Base-by-base conservation (phyloP, 2,113 vertebrate species). In the Sinocyclocheilus rhinocerous region DNA sequence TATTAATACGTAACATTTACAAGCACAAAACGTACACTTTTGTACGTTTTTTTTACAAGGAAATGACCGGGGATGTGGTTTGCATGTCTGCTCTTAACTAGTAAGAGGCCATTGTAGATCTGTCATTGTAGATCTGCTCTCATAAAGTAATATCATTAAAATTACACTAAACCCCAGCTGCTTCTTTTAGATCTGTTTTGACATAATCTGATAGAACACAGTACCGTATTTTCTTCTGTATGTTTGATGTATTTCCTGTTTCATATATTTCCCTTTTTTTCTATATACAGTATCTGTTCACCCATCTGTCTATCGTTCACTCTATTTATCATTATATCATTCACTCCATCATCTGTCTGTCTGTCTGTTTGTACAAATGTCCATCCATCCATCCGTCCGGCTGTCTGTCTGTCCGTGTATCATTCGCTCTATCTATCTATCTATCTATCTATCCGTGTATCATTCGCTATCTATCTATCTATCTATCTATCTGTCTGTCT, bases 121-220 rank as follows among this genome's bases (percentile, higher is more conserved):
- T 82, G 61, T 82, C 63, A 67, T 22, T 82, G 39, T 33, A 33
- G 18, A 52, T 82, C 45, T 70, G 26, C 63, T 29, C 9, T 70
- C 80, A 52, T 45, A 82, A 33, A 29, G 45, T 69, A 29, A 82
- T 36, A 52, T 36, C 24, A 70, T 82, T 82, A 36, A 70, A 82
- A 52, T 70, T 9, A n/a, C 5, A 82, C 48, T 65, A 81, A 45
- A 36, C 24, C 12, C 16, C 22, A 52, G 42, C 16, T 70, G 80
- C 9, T 29, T 52, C 80, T 70, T 82, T 81, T 48, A 70, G 26
- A 69, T 70, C n/a, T n/a, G 80, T 70, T 82, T 16, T 52, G 45
- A 69, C 42, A 29, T 18, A 12, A 81, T 18, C n/a, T 82, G 24
- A 33, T 4, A 10, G n/a, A 22, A 70, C 12, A 24, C 26, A 70